Evolutionary conservation across 2,113 vertebrate genomes (phyloP).

Genomic region (Seriola aureovittata): DNA sequence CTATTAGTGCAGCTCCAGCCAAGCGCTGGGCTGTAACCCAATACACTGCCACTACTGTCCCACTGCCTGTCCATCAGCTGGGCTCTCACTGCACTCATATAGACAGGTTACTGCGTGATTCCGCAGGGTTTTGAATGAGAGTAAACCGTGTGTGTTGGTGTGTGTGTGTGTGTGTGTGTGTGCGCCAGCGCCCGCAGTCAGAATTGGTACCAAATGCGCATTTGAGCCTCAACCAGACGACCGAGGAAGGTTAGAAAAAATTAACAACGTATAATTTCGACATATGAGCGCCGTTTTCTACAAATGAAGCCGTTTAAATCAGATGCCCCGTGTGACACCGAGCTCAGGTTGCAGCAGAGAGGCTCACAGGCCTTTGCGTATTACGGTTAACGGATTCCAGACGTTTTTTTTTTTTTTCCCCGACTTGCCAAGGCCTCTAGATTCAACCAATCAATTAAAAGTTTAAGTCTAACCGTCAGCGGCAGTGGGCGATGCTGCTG

Average conservation of each 20-base stretch:
- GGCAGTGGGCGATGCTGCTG: constrained; percentile 52
- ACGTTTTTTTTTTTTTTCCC: neutral
- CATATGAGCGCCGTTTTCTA: constrained; percentile 13
- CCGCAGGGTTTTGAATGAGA: constrained; percentile 1
- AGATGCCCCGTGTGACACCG: constrained; percentile 38
- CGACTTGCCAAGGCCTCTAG: constrained; percentile 32
- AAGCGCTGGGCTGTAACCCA: constrained; percentile 43
- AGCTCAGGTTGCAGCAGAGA: constrained; percentile 45
- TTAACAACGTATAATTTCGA: constrained; percentile 31
- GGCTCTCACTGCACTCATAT: constrained; percentile 6
- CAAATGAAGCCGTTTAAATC: constrained; percentile 60
- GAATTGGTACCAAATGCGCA: constrained; percentile 54
- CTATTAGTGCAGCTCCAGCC: constrained; percentile 41
- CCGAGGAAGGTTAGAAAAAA: neutral
- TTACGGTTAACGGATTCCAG: constrained; percentile 54
- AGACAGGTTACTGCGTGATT: constrained; percentile 26
- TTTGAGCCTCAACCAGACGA: constrained; percentile 37
- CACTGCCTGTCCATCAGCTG: constrained; percentile 51
- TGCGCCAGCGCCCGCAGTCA: neutral
- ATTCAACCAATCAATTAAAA: constrained; percentile 66
- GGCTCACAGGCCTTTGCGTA: constrained; percentile 10
- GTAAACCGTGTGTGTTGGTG: neutral
- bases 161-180: constrained; percentile 5
- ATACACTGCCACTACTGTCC: constrained; percentile 53
- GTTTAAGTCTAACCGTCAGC: constrained; percentile 58